Evolutionary conservation across 2,888 invertebrate genomes (phyloP), one percentile per base, ranked within the genome.

Genomic region (Agriopis leucophaearia): DNA sequence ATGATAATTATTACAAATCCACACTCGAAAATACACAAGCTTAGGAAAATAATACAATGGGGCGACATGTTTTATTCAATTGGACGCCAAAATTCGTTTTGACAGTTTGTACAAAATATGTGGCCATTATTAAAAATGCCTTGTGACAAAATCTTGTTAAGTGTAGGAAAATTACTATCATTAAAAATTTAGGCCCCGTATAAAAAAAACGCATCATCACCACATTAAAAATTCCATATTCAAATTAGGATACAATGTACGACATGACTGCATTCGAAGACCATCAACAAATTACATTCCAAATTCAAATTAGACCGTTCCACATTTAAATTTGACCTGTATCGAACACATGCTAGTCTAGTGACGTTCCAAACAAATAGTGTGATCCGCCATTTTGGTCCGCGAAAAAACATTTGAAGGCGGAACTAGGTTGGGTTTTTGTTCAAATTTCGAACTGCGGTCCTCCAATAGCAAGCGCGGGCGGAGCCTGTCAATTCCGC

Each of bases 371-470:
- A 85, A 87, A 87, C 89, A 90, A 92, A 91, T 90, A 91, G 90
- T 86, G 85, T 81, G 82, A 57, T 50, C 85, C 90, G 93, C 93
- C 93, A 92, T 93, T 88, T 91, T 92, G 90, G 88, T 83, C 88
- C 86, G 84, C 87, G 88, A 88, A 91, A 83, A 90, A 92, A 91
- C 91, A 91, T 91, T 92, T 90, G 92, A 92, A 94, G 92, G 93
- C 93, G 93, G 92, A 92, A 91, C 93, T 92, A 92, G 88, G 88
- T 90, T 89, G 90, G 89, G 90, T 90, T 92, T 92, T 92, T 91
- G 91, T 92, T 90, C 86, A 89, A 92, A 91, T 89, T 92, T 91
- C 88, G 89, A 90, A 86, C 84, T 80, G 85, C 88, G 86, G 84
- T 85, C 90, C 89, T 89, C 93, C 93, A 93, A 92, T 93, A 51